Evolutionary conservation across 1,140 invertebrate species (phyloP), one percentile per base, ranked within the genome.

Genomic region (Propsilocerus akamusi): DNA sequence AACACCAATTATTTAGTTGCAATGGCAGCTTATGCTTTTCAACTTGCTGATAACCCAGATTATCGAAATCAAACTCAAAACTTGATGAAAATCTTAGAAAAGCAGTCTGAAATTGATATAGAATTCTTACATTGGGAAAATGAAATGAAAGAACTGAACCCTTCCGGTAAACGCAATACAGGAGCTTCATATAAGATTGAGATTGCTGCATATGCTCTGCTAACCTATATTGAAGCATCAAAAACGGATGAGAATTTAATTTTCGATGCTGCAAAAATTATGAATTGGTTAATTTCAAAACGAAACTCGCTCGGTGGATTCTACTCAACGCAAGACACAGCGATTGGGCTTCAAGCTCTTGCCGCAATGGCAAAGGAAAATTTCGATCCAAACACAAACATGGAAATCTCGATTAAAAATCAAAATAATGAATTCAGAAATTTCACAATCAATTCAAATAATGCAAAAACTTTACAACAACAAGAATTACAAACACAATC

Each of bases 271-370:
- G 59, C 74, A 30, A 74, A 74, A 49, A 72, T 76, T 2, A 61
- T 81, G 1, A 70, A 75, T 30, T 89, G 83, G 82, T 65, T 90
- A 52, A 74, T 81, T 5, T 69, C 74, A 26, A 80, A 88, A 59
- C 69, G 83, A 50, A 90, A 88, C 63, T 71, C 74, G 32, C 67
- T 77, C 23, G 86, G 86, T 22, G 86, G 86, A 11, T 89, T 86
- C 57, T 70, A 75, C 0, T 84, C 81, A 8, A 79, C 78, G 0
- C 76, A 81, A 59, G 81, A 83, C 53, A 83, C 80, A 0, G 71
- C 78, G 2, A 62, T 82, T 1, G 81, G 75, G 4, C 58, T 83
- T 17, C 74, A 80, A 52, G 79, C 80, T 0, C 57, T 83, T 1
- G 70, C 75, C 1, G 71, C 72, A 52, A 76, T 80, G 48, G 74